Evolutionary conservation across 2,113 vertebrate genomes (phyloP).

Genomic region (Oncorhynchus nerka): DNA sequence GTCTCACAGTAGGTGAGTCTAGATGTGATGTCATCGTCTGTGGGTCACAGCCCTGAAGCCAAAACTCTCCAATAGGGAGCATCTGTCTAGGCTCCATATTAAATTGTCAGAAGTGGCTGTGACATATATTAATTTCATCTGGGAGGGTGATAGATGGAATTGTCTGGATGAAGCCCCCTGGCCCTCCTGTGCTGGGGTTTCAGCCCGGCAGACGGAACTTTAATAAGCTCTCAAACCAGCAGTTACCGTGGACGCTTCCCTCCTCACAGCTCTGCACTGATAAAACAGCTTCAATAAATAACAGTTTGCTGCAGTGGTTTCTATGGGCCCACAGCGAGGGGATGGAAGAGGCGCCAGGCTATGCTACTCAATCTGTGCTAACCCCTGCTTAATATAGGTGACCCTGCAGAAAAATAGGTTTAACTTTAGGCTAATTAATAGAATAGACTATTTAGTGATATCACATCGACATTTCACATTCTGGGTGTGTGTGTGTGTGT

Average conservation of each 20-base stretch:
- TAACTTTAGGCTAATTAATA: no score
- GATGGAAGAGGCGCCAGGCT: not conserved
- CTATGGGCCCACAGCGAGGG: conserved; percentile 28
- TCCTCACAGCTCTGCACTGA: conserved; percentile 68
- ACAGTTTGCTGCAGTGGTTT: conserved; percentile 65
- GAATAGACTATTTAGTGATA: no score
- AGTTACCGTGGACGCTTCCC: conserved; percentile 57
- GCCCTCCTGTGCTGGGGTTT: conserved; percentile 52
- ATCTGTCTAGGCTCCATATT: conserved; percentile 67
- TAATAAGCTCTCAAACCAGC: conserved; percentile 77
- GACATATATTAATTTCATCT: conserved; percentile 83
- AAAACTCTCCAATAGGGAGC: no score
- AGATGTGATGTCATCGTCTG: no score
- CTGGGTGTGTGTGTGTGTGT: no score
- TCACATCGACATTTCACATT: no score
- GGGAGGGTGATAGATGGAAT: conserved; percentile 81
- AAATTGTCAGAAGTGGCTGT: conserved; percentile 77
- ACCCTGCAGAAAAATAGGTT: no score
- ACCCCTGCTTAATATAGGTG: not conserved
- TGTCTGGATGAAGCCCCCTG: conserved; percentile 71
- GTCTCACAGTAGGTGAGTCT: no score
- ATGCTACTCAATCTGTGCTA: conserved; percentile 12
- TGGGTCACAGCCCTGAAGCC: no score
- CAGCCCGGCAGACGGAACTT: conserved; percentile 72
- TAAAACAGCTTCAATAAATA: conserved; percentile 77